Conservation (phyloP, 2,797 vertebrate species). For the Rhodeus uyekii region DNA sequence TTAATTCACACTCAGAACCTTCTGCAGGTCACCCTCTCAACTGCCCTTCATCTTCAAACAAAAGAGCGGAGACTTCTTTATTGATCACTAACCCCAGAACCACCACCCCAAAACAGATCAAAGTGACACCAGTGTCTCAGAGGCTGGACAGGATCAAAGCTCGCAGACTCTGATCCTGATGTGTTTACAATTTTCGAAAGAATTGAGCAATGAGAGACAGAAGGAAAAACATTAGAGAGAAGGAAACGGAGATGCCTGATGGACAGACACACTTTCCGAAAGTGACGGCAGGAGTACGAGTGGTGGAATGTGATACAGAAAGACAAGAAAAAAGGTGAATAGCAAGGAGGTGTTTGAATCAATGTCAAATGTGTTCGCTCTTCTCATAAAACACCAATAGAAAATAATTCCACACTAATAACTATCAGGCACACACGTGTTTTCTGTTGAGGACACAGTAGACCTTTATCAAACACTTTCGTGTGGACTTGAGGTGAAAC, state of each 20-base stretch:
- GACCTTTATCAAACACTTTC: neutral
- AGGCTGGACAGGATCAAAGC: slow-evolving; percentile 58
- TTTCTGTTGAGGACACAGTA: slow-evolving; percentile 3
- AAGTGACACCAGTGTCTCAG: slow-evolving; percentile 58
- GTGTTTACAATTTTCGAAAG: slow-evolving; percentile 56
- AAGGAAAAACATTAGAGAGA: slow-evolving; percentile 26
- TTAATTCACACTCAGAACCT: slow-evolving; percentile 53
- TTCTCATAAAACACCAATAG: slow-evolving; percentile 27
- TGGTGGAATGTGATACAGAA: slow-evolving; percentile 19
- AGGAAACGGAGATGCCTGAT: slow-evolving; percentile 45
- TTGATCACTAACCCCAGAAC: slow-evolving; percentile 55
- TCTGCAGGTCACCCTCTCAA: slow-evolving; percentile 54
- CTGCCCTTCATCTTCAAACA: slow-evolving; percentile 63
- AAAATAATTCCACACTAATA: slow-evolving; percentile 41
- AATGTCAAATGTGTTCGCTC: slow-evolving; percentile 42
- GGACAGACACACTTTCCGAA: slow-evolving; percentile 4
- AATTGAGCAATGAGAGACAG: slow-evolving; percentile 37
- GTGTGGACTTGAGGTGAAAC: slow-evolving; percentile 17
- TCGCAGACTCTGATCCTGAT: slow-evolving; percentile 43
- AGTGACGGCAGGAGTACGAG: neutral
- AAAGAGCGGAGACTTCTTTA: slow-evolving; percentile 59
- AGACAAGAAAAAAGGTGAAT: slow-evolving; percentile 6
- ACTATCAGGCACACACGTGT: slow-evolving; percentile 18
- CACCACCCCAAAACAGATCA: slow-evolving; percentile 60
- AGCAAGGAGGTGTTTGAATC: slow-evolving; percentile 26